Conservation (phyloP, 2,113 vertebrate genomes). For the Perca flavescens region DNA sequence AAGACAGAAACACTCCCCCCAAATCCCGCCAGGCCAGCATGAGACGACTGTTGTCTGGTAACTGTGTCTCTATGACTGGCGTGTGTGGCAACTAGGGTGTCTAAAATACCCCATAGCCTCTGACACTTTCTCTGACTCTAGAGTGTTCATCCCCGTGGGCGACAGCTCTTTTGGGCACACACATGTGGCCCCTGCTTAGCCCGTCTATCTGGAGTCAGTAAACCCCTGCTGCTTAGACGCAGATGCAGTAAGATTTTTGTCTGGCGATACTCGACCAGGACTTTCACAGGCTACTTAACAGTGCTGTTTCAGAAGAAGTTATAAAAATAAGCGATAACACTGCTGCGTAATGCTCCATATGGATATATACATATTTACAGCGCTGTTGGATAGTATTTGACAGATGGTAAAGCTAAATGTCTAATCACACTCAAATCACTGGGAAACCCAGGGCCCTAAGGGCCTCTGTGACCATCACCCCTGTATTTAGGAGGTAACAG, state of each 20-base stretch:
- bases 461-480: constrained; percentile 36
- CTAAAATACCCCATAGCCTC: constrained; percentile 70
- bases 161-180: constrained; percentile 70
- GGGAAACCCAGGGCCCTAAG: constrained; percentile 32
- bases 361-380: constrained; percentile 5
- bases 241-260: constrained; percentile 44
- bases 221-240: constrained; percentile 52
- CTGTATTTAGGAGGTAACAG: constrained; percentile 49
- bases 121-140: constrained; percentile 71
- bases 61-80: constrained; percentile 52
- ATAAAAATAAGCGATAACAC: not conserved
- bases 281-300: constrained; percentile 8
- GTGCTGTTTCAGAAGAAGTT: constrained; percentile 18
- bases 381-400: not conserved
- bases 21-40: constrained; percentile 46
- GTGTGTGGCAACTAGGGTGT: constrained; percentile 63
- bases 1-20: constrained; percentile 44
- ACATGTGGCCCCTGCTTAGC: constrained; percentile 68
- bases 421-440: constrained; percentile 16
- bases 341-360: constrained; percentile 35
- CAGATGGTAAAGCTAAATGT: constrained; percentile 22
- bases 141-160: constrained; percentile 60
- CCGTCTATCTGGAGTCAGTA: constrained; percentile 42
- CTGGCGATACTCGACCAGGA: constrained; percentile 5
- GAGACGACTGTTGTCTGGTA: constrained; percentile 65